phyloP scores from a whole-genome alignment of 1,140 invertebrate genomes.

The Lysiphlebus fabarum region DNA sequence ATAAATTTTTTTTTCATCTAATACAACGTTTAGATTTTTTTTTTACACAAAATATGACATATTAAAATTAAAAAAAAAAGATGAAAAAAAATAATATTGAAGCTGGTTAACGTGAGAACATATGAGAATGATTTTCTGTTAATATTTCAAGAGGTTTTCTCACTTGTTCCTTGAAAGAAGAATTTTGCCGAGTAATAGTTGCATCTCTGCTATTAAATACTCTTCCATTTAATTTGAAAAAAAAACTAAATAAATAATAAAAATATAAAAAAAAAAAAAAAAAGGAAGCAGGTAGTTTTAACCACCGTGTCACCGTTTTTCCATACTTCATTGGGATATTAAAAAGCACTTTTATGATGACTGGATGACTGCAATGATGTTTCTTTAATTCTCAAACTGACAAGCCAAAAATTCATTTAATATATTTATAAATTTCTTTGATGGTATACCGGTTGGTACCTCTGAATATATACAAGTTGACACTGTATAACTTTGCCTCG shows the following conservation, averaged over 20 bases:
- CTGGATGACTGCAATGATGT: slow-evolving; percentile 15
- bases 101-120: too few relatives aligned
- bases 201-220: slow-evolving; percentile 29
- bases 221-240: slow-evolving; percentile 21
- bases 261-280: neutral
- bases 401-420: neutral
- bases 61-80: too few relatives aligned
- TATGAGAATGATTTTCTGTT: neutral
- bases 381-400: slow-evolving; percentile 13
- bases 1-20: too few relatives aligned
- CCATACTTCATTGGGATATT: slow-evolving; percentile 22
- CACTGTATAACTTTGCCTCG: slow-evolving; percentile 10
- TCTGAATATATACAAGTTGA: slow-evolving; percentile 3
- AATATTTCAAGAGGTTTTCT: slow-evolving; percentile 8
- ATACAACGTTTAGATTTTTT: too few relatives aligned
- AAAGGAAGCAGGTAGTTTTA: slow-evolving; percentile 19
- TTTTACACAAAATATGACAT: too few relatives aligned
- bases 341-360: slow-evolving; percentile 29
- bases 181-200: slow-evolving; percentile 35
- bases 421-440: neutral
- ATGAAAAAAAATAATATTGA: too few relatives aligned
- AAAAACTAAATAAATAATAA: slow-evolving; percentile 10
- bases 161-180: slow-evolving; percentile 8
- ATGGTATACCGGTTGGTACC: slow-evolving; percentile 1
- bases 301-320: slow-evolving; percentile 8